Evolutionary conservation across 2,888 invertebrate genomes (phyloP), one percentile per base, ranked within the genome.

Genomic region (Torymus auratus): DNA sequence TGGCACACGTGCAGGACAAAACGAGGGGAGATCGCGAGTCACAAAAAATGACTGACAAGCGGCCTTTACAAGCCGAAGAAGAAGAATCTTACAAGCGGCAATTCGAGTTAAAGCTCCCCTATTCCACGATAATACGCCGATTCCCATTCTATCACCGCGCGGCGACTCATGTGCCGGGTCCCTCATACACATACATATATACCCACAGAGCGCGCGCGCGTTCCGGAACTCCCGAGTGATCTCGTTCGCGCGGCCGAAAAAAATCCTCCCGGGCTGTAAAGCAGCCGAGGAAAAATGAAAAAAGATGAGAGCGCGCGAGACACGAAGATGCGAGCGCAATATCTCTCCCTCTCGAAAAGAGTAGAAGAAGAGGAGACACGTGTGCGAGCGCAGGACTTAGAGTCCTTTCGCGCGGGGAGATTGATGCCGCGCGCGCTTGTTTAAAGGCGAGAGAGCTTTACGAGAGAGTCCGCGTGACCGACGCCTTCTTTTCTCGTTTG

Each of bases 131-230:
- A 81, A 81, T 81, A 73, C 68, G 58, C 41, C 81, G 77, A 81
- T 81, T 81, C 81, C 81, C 72, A 81, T 81, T 77, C 81, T 76
- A 85, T 83, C 83, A 73, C 71, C 76, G 76, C n/a, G 58, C n/a
- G 17, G 14, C 58, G 23, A 15, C 23, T 17, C 15, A 15, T 41
- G 58, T 28, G 50, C 41, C 17, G n/a, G 23, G 23, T 53, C 14
- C 12, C 20, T 13, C n/a, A 10, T 15, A 20, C n/a, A 56, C 55
- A 14, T 41, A 41, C 41, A 41, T 41, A 41, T 10, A 10, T 7
- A 41, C 7, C 3, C 41, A 41, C 41, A 41, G 5, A 7, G 13
- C 15, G 23, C 23, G 2, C 2, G n/a, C 20, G 53, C 72, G 52
- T 60, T 67, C 58, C 62, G 70, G 70, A 70, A 77, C 70, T 65